Evolutionary conservation across 2,113 vertebrate genomes (phyloP), one percentile per base, ranked within the genome.

Genomic region (Manacus vitellinus): DNA sequence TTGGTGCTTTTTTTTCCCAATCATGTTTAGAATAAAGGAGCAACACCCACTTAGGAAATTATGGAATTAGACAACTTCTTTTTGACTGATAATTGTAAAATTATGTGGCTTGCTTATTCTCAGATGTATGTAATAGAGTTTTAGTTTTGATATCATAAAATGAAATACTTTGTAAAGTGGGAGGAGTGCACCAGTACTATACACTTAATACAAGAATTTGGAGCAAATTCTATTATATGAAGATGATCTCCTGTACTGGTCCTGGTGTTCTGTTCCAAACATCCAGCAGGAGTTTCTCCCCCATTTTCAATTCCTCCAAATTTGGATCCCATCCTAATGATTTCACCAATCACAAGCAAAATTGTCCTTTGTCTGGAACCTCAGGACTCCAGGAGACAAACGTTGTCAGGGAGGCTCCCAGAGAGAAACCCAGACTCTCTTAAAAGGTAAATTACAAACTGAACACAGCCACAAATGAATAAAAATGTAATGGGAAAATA

Each of bases 401-500:
- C 58, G 13, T 33, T 90, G n/a, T n/a, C 63, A 85, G 15, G 13
- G 33, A 93, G 67, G 39, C 51, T 92, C 47, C 51, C 59, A 76
- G 39, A 76, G 72, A 85, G 27, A 82, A 92, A 85, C 39, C 28
- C 67, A 96, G 75, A 88, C 82, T 92, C 85, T 83, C 56, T 92
- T 93, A 92, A 76, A 95, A 92, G 47, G 35, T 74, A 88, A 88
- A 95, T 86, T 96, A 74, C 49, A 71, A 93, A 66, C 33, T 79
- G 82, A 81, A 96, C 89, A 79, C 62, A 90, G 77, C 63, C 78
- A 88, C 93, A 95, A 90, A 77, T 43, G 62, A 95, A 95, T 92
- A 39, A 95, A 92, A 96, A 90, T 77, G 6, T 81, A 93, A 93
- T 80, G 90, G 75, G 82, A 88, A 92, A 94, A 97, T 88, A 70